Base-by-base conservation (phyloP, 2,113 vertebrate genomes). In the Brachypteracias leptosomus region DNA sequence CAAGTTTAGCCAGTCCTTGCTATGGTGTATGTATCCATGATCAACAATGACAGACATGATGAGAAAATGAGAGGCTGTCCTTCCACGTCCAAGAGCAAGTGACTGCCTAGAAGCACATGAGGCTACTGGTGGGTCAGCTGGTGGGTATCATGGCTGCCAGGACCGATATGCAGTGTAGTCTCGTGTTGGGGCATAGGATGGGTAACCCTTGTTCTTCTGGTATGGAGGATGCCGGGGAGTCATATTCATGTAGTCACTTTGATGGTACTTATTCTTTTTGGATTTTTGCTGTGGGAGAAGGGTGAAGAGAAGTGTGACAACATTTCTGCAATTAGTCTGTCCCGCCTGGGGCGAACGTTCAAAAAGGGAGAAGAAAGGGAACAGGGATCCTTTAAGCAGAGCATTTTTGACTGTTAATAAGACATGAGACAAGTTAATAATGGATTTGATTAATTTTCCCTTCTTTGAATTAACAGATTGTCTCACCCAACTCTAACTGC, bases 241-340 rank as follows among this genome's bases (percentile, higher is more conserved):
- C 97, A 98, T 98, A 91, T 98, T 98, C 96, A 98, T 98, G 94
- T 98, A 98, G 92, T 98, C 98, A 3, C 97, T 98, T 71, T 97
- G 98, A 68, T 96, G 97, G 72, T 96, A 97, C n/a, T 77, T 85
- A 7, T 17, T 97, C 78, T 73, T 98, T 68, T 91, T 98, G 68
- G 29, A 97, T 82, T 96, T 98, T 31, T 91, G 89, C 98, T 98
- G 94, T 61, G 67, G 77, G 72, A 80, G 74, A 92, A 76, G 47
- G 66, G 29, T 84, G 75, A 71, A 94, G 59, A 54, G 57, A 91
- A 35, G 40, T 52, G 9, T 63, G 25, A 92, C 88, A 94, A 67
- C 25, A 28, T 29, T 55, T 87, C 76, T 88, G 61, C 76, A 75
- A 77, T 55, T 63, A 70, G 35, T 52, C 59, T 86, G 62, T 66